phyloP scores from a whole-genome alignment of 2,113 vertebrate species.

The Platycercus adscitus region DNA sequence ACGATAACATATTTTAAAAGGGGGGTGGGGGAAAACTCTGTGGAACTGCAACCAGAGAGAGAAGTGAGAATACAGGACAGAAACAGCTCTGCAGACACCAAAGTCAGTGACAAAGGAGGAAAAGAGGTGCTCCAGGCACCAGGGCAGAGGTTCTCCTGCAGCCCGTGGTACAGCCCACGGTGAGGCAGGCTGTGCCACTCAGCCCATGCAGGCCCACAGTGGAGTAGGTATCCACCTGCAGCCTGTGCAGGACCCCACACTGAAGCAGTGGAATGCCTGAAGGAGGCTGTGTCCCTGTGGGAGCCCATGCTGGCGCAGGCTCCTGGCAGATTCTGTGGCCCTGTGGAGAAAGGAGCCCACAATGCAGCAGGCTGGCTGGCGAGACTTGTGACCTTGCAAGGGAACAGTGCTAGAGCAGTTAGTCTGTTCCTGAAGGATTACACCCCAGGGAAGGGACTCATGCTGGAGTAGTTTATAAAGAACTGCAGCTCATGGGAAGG shows the following conservation, averaged over 20 bases:
- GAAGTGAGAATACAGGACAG: not conserved
- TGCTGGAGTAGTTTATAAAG: not conserved
- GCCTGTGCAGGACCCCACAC: not conserved
- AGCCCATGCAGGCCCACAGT: not conserved
- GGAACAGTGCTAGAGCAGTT: not conserved
- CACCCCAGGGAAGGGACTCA: not conserved
- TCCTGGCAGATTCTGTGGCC: not conserved
- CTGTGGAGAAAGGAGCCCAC: not conserved
- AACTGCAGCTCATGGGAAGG: not conserved
- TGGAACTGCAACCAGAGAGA: not conserved
- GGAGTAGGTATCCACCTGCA: not conserved
- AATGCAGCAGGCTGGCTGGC: not conserved
- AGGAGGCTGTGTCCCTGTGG: not conserved
- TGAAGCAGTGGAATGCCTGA: not conserved
- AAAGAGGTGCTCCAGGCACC: not conserved
- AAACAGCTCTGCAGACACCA: not conserved
- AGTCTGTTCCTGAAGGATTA: not conserved
- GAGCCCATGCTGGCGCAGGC: not conserved
- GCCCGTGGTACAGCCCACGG: not conserved
- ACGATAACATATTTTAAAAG: not conserved
- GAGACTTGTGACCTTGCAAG: not conserved
- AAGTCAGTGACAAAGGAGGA: not conserved
- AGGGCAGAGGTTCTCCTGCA: not conserved
- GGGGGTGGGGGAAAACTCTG: accelerated
- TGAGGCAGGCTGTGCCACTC: not conserved